Evolutionary conservation across 2,113 vertebrate species (phyloP).

Genomic region (Hippocampus guttulatus): DNA sequence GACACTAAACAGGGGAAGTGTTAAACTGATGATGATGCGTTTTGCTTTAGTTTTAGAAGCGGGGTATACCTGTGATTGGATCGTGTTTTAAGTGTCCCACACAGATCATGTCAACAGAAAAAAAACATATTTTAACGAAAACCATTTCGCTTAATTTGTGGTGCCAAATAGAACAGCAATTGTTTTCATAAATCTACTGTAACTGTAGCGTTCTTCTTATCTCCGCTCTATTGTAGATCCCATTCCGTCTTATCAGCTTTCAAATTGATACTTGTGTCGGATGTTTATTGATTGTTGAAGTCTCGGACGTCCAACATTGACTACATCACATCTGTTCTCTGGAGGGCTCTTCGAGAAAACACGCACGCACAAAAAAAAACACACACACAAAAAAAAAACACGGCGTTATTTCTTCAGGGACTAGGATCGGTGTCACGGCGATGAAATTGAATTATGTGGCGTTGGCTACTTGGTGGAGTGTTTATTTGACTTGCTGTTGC

Average conservation of each 20-base stretch:
- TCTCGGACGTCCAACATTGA: constrained; percentile 1
- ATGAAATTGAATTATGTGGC: neutral
- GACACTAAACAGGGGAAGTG: neutral
- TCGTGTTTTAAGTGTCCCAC: neutral
- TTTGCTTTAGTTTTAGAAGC: neutral
- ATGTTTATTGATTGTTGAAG: constrained; percentile 1
- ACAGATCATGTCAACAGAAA: neutral
- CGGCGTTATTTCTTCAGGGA: constrained; percentile 10
- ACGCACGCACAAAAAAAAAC: neutral
- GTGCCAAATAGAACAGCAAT: neutral
- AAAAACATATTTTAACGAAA: neutral
- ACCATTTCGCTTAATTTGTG: neutral
- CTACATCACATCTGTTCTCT: constrained; percentile 7
- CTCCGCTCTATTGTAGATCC: neutral
- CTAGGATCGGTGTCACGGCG: neutral
- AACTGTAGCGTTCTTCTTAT: neutral
- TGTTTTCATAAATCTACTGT: neutral
- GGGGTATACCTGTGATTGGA: neutral
- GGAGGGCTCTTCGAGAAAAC: constrained; percentile 2
- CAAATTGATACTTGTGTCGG: neutral
- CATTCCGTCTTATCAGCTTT: neutral
- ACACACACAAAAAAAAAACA: neutral
- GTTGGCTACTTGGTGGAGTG: neutral
- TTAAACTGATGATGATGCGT: neutral
- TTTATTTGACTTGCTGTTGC: neutral